Evolutionary conservation across 2,797 vertebrate species (phyloP).

Genomic region (Balearica regulorum): DNA sequence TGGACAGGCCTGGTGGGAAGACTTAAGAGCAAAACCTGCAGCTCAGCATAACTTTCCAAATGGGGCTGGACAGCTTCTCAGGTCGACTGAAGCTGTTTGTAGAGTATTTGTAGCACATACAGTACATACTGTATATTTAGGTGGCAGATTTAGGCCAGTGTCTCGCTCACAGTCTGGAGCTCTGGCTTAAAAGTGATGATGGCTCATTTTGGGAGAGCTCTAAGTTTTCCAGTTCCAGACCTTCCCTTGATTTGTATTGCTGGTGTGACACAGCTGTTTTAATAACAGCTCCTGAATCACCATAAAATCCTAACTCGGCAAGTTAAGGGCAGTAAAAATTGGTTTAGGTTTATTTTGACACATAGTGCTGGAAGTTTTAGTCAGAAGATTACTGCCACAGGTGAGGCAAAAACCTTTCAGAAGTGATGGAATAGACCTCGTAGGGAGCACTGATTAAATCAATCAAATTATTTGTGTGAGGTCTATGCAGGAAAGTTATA

Average conservation of each 20-base stretch:
- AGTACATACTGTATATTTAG: background rate
- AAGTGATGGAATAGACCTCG: background rate
- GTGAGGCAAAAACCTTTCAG: background rate
- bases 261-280: background rate
- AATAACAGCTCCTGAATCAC: background rate
- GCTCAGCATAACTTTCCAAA: background rate
- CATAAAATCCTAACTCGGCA: background rate
- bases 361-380: accelerated
- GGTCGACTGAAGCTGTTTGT: background rate
- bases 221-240: background rate
- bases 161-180: background rate
- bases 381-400: background rate
- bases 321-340: background rate
- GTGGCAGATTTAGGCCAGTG: background rate
- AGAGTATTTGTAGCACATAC: background rate
- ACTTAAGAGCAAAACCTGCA: background rate
- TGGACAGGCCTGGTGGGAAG: background rate
- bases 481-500: background rate
- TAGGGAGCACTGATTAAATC: background rate
- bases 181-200: background rate
- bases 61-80: background rate
- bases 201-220: background rate
- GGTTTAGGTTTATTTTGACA: background rate
- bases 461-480: background rate
- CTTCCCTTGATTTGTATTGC: background rate